Conservation (phyloP, 1,140 invertebrate genomes). For the Hestina assimilis region DNA sequence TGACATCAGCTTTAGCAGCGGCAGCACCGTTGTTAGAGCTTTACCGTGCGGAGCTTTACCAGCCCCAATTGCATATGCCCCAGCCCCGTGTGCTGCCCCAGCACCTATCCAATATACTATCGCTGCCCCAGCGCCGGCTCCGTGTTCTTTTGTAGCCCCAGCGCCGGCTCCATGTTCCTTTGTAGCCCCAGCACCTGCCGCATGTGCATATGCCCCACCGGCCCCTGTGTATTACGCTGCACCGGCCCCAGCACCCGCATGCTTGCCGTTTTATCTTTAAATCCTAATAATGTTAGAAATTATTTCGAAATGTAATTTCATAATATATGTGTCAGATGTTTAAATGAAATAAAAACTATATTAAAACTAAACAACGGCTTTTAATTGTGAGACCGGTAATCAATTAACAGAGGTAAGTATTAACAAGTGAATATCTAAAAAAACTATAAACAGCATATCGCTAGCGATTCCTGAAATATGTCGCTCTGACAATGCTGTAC, state of each 20-base stretch:
- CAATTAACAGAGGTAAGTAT: too few relatives aligned
- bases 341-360: too few relatives aligned
- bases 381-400: too few relatives aligned
- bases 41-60: constrained; percentile 3
- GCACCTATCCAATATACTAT: neutral
- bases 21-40: constrained; percentile 38
- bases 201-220: neutral
- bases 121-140: constrained; percentile 6
- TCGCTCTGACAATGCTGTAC: too few relatives aligned
- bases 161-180: neutral
- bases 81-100: constrained; percentile 5
- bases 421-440: too few relatives aligned
- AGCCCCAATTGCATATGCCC: neutral
- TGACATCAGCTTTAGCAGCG: constrained; percentile 39
- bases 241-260: constrained; percentile 6
- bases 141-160: constrained; percentile 4
- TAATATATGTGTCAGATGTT: too few relatives aligned
- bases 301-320: too few relatives aligned
- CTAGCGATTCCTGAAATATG: too few relatives aligned
- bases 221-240: neutral
- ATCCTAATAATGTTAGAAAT: neutral
- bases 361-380: too few relatives aligned
- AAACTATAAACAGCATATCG: too few relatives aligned
- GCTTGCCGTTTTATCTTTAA: neutral
- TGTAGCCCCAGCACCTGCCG: constrained; percentile 5